Evolutionary conservation across 1,140 invertebrate species (phyloP), one percentile per base, ranked within the genome.

Genomic region (Zaprionus tsacasi): DNA sequence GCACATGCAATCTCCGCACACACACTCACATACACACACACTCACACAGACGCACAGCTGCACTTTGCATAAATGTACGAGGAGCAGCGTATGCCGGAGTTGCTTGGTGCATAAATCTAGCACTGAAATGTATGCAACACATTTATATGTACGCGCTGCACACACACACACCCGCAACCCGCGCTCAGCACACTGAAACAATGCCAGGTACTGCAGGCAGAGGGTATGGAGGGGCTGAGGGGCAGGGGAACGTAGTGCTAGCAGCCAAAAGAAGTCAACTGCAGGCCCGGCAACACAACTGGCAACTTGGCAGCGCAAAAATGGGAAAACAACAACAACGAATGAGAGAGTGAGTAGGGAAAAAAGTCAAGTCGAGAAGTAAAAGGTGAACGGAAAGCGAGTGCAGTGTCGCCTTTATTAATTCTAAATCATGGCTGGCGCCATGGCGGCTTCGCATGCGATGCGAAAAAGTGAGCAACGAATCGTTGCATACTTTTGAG

Each of bases 71-170:
- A 85, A 85, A 74, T 60, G 81, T 70, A 71, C 71, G 68, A 68
- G 76, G 56, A 61, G 58, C 63, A 64, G 72, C 78, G 79, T 86
- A 81, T 80, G 83, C 79, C 63, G 33, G 68, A 88, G 77, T 82
- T 79, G 77, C 45, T 70, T 68, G 85, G 70, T 68, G 78, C 81
- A 88, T 88, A 88, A 88, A 88, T 88, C 83, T 83, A 70, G 75
- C 75, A 69, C 81, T 85, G 71, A 89, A 88, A 83, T 89, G 74
- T 81, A 88, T 88, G 80, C 85, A 83, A 78, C 81, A 80, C 83
- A 88, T 80, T 87, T 87, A 78, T 83, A 83, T 88, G 50, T 50
- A 45, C 70, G 11, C 17, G 8, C 45, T 55, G 35, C 48, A 35
- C 40, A n/a, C 13, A 6, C 38, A 6, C 38, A 30, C 27, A 30